Evolutionary conservation across 2,797 vertebrate genomes (phyloP), one percentile per base, ranked within the genome.

Genomic region (Sebastes steindachneri): DNA sequence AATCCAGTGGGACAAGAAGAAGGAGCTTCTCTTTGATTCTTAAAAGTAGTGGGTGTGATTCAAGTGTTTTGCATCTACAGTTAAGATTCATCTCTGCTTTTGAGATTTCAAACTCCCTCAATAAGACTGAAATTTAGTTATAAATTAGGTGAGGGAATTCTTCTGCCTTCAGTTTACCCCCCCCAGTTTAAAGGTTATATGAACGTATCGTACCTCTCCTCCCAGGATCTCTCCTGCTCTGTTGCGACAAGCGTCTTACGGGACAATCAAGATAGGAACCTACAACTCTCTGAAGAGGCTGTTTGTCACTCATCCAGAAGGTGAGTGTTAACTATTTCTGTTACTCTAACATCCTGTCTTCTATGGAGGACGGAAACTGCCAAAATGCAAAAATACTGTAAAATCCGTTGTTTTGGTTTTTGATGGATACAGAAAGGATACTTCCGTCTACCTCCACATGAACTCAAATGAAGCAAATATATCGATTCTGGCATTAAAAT

Each of bases 201-300:
- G 11, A 67, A 70, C 9, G 3, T 9, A 3, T 63, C 12, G 31
- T 19, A 1, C 25, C 21, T 55, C 48, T 83, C 21, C 37, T 58
- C 41, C 3, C 91, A 99, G 98, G 92, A 99, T 99, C 7, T 98
- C 97, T 7, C 98, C 98, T 0, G 98, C 98, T 0, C 93, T 99
- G 72, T 88, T 99, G 80, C 95, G 98, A 68, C 98, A 99, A 89
- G 98, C 98, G 0, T 99, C 98, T 0, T 99, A 99, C 0, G 98
- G 98, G 80, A 99, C 98, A 66, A 99, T 99, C 88, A 99, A 99
- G 96, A 99, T 99, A 2, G 98, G 98, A 69, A 99, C 98, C 11
- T 99, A 99, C 92, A 98, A 99, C 93, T 98, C 97, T 60, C 86
- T 99, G 91, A 99, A 99, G 93, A 96, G 97, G 79, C 93, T 98